Conservation (phyloP, 2,113 vertebrate genomes). For the Connochaetes taurinus region DNA sequence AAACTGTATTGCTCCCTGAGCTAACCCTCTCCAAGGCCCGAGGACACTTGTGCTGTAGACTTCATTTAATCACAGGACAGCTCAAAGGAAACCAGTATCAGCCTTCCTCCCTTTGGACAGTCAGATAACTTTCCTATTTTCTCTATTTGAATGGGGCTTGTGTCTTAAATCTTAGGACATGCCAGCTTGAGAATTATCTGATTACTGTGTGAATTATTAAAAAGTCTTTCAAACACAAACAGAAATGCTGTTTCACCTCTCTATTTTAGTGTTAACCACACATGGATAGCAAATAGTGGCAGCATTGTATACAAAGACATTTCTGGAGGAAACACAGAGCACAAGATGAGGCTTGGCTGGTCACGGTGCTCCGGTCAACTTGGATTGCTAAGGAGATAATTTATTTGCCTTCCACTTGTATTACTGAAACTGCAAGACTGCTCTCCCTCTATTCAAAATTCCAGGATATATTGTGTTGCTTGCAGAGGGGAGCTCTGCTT, state of each 20-base stretch:
- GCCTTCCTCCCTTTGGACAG: not conserved
- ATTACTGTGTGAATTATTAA: not conserved
- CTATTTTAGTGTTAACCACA: slow-evolving; percentile 4
- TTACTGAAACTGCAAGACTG: not conserved
- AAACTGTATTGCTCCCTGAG: not conserved
- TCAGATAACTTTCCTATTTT: slow-evolving; percentile 7
- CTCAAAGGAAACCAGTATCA: slow-evolving; percentile 10
- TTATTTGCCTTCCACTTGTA: not conserved
- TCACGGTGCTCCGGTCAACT: not conserved
- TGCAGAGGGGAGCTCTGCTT: slow-evolving; percentile 44
- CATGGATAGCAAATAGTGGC: not conserved
- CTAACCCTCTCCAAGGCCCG: not conserved
- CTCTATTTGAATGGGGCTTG: slow-evolving; percentile 8
- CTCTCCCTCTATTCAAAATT: slow-evolving; percentile 50
- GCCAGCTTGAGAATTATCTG: not conserved
- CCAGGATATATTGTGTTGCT: not conserved
- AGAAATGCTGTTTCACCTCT: not conserved
- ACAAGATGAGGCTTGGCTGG: not conserved
- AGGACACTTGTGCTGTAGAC: not conserved
- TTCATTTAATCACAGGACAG: not conserved
- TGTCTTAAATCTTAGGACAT: slow-evolving; percentile 33
- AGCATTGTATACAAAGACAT: not conserved
- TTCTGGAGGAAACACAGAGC: not conserved
- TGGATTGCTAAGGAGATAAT: slow-evolving; percentile 23
- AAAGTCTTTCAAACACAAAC: not conserved